phyloP scores from a whole-genome alignment of 2,797 vertebrate species.

The Morelia viridis region DNA sequence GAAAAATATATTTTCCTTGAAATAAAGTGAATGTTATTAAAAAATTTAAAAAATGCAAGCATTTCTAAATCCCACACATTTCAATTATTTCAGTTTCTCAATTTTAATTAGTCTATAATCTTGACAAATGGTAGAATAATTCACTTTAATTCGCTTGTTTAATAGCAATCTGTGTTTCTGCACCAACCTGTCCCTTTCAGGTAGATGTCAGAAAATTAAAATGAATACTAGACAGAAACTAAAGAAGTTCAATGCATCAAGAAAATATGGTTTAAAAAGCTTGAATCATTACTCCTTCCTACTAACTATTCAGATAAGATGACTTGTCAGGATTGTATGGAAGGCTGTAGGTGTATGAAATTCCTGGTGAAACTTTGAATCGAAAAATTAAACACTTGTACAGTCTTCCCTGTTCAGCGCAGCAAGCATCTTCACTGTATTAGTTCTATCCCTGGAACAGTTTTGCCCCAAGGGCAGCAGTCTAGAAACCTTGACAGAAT shows the following conservation, averaged over 20 bases:
- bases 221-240: background rate
- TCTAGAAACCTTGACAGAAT: slow-evolving; percentile 3
- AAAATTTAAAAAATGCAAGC: background rate
- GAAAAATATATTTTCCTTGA: background rate
- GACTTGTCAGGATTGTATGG: background rate
- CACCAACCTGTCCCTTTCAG: background rate
- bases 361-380: background rate
- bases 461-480: background rate
- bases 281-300: background rate
- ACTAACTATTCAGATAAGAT: background rate
- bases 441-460: background rate
- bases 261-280: background rate
- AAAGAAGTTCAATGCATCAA: background rate
- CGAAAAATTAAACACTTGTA: background rate
- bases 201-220: background rate
- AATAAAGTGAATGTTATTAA: background rate
- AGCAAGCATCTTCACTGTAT: background rate
- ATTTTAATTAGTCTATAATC: background rate
- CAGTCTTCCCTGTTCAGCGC: background rate
- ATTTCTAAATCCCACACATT: background rate
- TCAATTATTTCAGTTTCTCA: background rate
- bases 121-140: slow-evolving; percentile 1
- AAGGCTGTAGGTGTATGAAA: background rate
- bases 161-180: background rate
- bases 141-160: background rate